Evolutionary conservation across 1,140 invertebrate species (phyloP), one percentile per base, ranked within the genome.

Genomic region (Trachymyrmex septentrionalis): DNA sequence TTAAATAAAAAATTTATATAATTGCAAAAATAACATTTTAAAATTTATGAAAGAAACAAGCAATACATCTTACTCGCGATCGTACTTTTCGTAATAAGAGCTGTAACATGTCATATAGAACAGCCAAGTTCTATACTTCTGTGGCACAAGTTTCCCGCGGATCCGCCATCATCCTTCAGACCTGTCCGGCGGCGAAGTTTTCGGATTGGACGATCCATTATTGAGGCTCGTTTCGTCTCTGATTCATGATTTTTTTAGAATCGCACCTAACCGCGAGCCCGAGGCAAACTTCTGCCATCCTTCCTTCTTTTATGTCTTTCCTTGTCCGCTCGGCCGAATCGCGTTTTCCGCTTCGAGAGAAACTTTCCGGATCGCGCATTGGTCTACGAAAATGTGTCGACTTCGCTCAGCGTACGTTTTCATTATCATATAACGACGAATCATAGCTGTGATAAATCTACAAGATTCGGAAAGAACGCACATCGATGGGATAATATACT

Each of bases 221-320:
- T 91, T 90, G 75, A 88, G 77, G 24, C 78, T 80, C 84, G 81
- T 90, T 90, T 81, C 67, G 53, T 85, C 14, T 72, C 21, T 77
- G 89, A 90, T 90, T 90, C 87, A 90, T 88, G 90, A 91, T 86
- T 88, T 90, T 87, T 88, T 90, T 75, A 88, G 55, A 63, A 24
- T 50, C 57, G 48, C 66, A 81, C 80, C 63, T 64, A 89, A 88
- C 88, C 76, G 82, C 86, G 48, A 67, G 78, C 34, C n/a, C 57
- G 19, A 81, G 78, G 80, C 86, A 87, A 89, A 85, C 87, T 88
- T 84, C 64, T 53, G 59, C 73, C 63, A 59, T 69, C 77, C 57
- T 86, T 69, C 57, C 48, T 44, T 0, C 59, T 77, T 85, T 64
- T 85, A 81, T 85, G 10, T 19, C 66, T 72, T 80, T 87, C 63